A percentile compares a stretch with the other conserved stretches of the same genome.
Conservation (phyloP, 1,140 invertebrate species). For the Penaeus japonicus region DNA sequence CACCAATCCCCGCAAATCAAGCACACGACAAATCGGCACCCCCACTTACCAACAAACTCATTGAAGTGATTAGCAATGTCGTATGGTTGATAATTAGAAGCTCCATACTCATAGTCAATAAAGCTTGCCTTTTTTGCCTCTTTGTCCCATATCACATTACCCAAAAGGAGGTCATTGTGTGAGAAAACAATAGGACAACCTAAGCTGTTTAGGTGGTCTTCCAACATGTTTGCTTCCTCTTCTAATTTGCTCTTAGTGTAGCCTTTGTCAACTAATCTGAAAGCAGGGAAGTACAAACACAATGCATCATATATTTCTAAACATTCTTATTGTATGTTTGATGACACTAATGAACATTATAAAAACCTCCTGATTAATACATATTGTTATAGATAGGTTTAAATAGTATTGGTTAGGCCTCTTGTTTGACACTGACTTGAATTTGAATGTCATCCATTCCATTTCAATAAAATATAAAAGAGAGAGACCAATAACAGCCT, state of each 20-base stretch:
- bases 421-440: no score
- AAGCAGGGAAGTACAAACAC: not conserved
- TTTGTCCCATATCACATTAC: conserved; percentile 83
- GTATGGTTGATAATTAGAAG: conserved; percentile 92
- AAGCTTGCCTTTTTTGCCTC: conserved; percentile 75
- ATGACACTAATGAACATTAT: no score
- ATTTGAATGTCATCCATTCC: no score
- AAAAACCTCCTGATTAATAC: no score
- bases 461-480: no score
- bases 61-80: conserved; percentile 99
- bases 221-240: conserved; percentile 38
- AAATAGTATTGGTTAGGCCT: no score
- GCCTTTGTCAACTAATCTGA: conserved; percentile 37
- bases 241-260: conserved; percentile 35
- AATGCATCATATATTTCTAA: not conserved
- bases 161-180: conserved; percentile 96
- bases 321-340: not conserved
- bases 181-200: conserved; percentile 85
- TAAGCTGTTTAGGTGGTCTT: conserved; percentile 21
- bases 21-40: no score
- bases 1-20: no score
- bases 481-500: no score
- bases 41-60: conserved; percentile 87
- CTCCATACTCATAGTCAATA: conserved; percentile 98
- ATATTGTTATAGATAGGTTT: no score